Conservation (phyloP, 1,140 invertebrate species). For the Rhizoglyphus robini region DNA sequence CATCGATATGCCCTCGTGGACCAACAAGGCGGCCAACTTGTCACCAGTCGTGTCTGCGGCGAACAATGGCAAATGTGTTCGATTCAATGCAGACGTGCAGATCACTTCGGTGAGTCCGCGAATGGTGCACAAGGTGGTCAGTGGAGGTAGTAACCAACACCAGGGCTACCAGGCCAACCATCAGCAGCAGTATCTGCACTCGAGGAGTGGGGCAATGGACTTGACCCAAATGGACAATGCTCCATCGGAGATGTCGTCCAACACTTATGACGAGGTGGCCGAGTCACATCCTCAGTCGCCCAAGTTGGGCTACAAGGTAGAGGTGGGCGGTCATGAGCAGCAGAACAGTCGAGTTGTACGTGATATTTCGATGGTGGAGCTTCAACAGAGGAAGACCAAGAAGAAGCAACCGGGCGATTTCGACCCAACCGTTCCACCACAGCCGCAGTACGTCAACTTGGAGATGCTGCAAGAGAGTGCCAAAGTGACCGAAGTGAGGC, state of each 20-base stretch:
- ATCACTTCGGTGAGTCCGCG: background rate
- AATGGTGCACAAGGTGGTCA: background rate
- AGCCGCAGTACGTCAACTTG: background rate
- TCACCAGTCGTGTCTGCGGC: too few species aligned
- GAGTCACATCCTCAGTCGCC: too few species aligned
- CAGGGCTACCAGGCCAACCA: background rate
- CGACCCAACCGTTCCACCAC: background rate
- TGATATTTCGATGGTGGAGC: background rate
- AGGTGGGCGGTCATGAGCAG: background rate
- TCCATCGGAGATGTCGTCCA: too few species aligned
- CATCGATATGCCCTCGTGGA: too few species aligned
- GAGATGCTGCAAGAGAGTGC: background rate
- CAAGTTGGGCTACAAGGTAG: too few species aligned
- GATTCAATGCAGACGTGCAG: background rate
- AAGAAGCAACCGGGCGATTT: background rate
- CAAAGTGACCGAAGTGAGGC: background rate
- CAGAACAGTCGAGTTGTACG: background rate
- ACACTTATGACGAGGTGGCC: too few species aligned
- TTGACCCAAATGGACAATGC: background rate
- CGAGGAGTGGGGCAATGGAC: background rate
- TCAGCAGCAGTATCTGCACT: background rate
- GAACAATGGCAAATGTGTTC: too few species aligned
- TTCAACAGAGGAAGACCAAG: background rate
- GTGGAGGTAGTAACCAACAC: background rate
- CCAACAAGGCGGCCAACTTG: too few species aligned